Base-by-base conservation (phyloP, 2,888 invertebrate genomes). In the Fissipunctia ypsillon region DNA sequence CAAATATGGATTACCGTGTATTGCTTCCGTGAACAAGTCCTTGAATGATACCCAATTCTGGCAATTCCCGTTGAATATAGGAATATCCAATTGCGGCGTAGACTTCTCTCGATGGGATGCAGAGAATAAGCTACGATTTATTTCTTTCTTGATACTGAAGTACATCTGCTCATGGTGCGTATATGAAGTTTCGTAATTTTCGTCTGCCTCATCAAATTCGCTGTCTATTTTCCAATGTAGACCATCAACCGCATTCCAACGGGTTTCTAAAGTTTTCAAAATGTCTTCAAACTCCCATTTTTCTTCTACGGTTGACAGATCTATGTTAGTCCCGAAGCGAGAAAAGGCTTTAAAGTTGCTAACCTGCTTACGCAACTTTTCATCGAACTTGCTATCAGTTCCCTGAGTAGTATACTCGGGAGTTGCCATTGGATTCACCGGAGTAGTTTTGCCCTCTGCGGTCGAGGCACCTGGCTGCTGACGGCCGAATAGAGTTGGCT, bases 221-320 rank as follows among this genome's bases (percentile, higher is more conserved):
- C 45, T 45, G 45, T 45, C 45, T 45, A 45, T 45, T 50, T 50
- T 25, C 56, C 54, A 56, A 19, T 56, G 31, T 7, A 56, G 28
- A 7, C 28, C 56, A 31, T 28, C 56, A 28, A 56, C 16, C 4
- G 56, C 56, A 19, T 56, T 56, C 56, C 56, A 56, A 31, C 56
- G 56, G 28, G 56, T 19, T 56, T 56, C 56, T 10, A 56, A 31
- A 56, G 56, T 56, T 57, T 61, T 52, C 54, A 48, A 31, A 60
- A 56, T 56, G 56, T 54, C 54, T 54, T 54, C 54, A 54, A 54
- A 54, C 54, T 54, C 28, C 54, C 25, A 54, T 54, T 28, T 28
- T 54, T 54, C 54, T 54, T 54, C 54, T 54, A 54, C 54, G 2
- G 6, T 25, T 16, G 54, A 54, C 54, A 54, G 14, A 54, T 54